Base-by-base conservation (phyloP, 2,113 vertebrate genomes). In the Sturnira hondurensis region DNA sequence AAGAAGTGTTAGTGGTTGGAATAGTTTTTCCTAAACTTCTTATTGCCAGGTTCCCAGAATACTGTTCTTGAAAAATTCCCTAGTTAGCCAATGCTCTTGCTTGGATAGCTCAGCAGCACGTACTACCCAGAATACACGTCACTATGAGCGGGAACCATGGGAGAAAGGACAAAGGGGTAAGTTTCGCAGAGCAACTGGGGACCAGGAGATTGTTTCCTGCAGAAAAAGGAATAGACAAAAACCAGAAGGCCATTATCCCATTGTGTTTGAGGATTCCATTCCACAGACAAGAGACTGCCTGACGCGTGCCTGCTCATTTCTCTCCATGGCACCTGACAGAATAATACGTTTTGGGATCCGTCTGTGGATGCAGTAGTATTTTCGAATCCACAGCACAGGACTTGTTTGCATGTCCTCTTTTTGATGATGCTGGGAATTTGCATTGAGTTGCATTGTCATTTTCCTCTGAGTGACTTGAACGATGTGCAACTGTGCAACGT, bases 161-260 rank as follows among this genome's bases (percentile, higher is more conserved):
- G 71, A 71, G 61, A 84, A 87, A 93, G 26, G 50, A 80, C 8
- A 43, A 14, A 28, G 31, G 47, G 36, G 33, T 24, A 54, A 43
- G 28, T 74, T 83, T 87, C 38, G 43, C 52, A 36, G 78, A 58
- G 50, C 50, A 87, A 84, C 15, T n/a, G 7, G 83, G 36, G 56
- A 80, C 50, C 36, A 26, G 13, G 50, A 73, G 56, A 47, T 33
- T 24, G n/a, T 93, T 93, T 89, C 61, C 41, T 70, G 43, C 26
- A 61, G 83, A 68, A 73, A 81, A 91, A 76, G 88, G 36, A 84
- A 56, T 63, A 77, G 71, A 74, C 94, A 61, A 71, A 91, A 87
- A 92, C 71, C 63, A 67, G 14, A 82, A 54, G 63, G 24, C 74
- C 58, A 63, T 74, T 38, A 16, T 10, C 24, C 16, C 9, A 3